These are phyloP conservation scores for Hyaena hyaena DNA, from an alignment of 2,113 vertebrate genomes.

Conservation along the genomic window DNA sequence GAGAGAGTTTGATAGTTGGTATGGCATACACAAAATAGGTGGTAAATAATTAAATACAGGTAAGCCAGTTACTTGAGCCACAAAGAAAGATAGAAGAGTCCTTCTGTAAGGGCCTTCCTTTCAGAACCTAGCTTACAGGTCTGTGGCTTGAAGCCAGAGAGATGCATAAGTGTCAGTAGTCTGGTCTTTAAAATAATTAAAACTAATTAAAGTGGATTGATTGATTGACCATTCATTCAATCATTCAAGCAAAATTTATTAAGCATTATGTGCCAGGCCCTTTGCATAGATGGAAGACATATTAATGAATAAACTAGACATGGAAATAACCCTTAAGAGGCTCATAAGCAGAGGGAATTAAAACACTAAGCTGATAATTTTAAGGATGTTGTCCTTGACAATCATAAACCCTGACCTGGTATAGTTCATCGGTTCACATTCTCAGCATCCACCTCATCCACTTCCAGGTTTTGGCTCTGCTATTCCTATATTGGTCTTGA, in stretches of 20 bases:
- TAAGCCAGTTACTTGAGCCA: rapidly evolving
- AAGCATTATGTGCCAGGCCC: not conserved
- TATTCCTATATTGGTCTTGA: not conserved
- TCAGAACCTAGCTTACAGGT: not conserved
- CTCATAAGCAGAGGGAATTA: not conserved
- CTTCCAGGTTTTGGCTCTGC: not conserved
- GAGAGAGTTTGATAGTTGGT: not conserved
- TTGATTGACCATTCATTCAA: not conserved
- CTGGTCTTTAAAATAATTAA: not conserved
- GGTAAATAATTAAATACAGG: not conserved
- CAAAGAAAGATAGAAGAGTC: not conserved
- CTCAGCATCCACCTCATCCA: not conserved
- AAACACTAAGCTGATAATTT: not conserved
- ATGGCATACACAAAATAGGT: not conserved
- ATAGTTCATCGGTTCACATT: not conserved
- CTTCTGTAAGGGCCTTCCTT: not conserved
- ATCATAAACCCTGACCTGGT: not conserved
- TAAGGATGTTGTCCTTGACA: not conserved
- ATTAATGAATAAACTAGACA: not conserved
- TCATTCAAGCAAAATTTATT: not conserved
- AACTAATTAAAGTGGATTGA: not conserved
- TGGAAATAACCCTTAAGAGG: not conserved
- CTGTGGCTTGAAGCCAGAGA: not conserved
- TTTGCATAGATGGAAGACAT: not conserved
- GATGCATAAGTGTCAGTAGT: not conserved